Conservation (phyloP, 2,888 invertebrate species). For the Nyleta sp. region DNA sequence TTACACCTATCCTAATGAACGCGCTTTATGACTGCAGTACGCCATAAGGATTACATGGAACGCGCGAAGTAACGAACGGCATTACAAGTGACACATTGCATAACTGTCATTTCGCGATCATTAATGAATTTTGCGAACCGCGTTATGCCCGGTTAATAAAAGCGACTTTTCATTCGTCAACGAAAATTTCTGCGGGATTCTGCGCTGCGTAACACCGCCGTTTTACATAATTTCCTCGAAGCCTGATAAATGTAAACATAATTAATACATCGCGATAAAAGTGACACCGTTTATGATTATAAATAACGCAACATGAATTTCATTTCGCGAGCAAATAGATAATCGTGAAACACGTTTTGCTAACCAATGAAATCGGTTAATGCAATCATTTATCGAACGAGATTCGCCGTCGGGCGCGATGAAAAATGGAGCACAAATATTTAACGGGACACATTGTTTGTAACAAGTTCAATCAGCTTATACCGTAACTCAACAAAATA, state of each 20-base stretch:
- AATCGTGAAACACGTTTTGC: conserved; percentile 5
- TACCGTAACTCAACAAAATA: conserved; percentile 39
- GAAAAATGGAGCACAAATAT: conserved; percentile 42
- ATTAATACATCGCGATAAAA: background rate
- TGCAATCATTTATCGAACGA: conserved; percentile 23
- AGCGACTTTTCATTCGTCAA: conserved; percentile 14
- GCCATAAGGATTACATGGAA: conserved; percentile 45
- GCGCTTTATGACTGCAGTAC: conserved; percentile 45
- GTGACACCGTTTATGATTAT: background rate
- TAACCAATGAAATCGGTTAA: conserved; percentile 25
- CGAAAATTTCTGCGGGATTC: background rate
- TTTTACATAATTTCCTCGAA: conserved; percentile 18
- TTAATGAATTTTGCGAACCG: conserved; percentile 33
- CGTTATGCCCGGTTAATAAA: conserved; percentile 13
- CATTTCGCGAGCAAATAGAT: background rate
- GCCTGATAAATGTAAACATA: background rate
- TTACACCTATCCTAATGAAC: conserved; percentile 49
- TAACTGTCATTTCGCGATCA: conserved; percentile 39
- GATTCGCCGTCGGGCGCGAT: background rate
- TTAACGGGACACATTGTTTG: conserved; percentile 31
- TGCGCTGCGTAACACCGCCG: background rate
- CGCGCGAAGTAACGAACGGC: conserved; percentile 23
- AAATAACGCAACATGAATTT: conserved; percentile 17
- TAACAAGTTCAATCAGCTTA: conserved; percentile 44
- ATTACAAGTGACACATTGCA: conserved; percentile 27